Evolutionary conservation across 2,888 invertebrate species (phyloP), one percentile per base, ranked within the genome.

Genomic region (Cantharis lateralis): DNA sequence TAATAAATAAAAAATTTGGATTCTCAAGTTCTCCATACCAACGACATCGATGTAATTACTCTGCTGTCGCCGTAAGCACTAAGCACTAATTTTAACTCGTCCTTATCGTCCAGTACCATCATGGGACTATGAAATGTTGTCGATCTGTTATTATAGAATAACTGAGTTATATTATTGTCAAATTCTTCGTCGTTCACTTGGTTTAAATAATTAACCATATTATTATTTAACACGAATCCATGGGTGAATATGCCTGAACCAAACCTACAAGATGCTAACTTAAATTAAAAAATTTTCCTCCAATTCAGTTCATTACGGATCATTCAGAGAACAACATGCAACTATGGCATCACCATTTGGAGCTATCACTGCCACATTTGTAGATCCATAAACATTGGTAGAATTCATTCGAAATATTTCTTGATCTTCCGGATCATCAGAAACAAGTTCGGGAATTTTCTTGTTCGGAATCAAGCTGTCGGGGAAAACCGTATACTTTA

Each of bases 271-370:
- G 11, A n/a, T 4, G 3, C 5, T 7, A n/a, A 7, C 4, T 32
- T 32, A 32, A n/a, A 0, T 13, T n/a, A 48, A 3, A n/a, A n/a
- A 48, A 48, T 0, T 0, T 13, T 1, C 2, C n/a, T 48, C 4
- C 4, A n/a, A n/a, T n/a, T 13, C 5, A 1, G 3, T n/a, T n/a
- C 48, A 5, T 89, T 86, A 93, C 93, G 90, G 90, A 70, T 89
- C 85, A 84, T 94, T 93, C 24, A 93, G 87, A n/a, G 92, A 91
- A 74, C 91, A 91, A 0, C 93, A 93, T 1, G 91, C 90, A 4
- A 92, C 89, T 1, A 98, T 94, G 3, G 95, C 98, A 88, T 97
- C 96, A 16, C 98, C 98, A 85, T 96, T 93, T 0, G 93, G 92
- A 5, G 94, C 94, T 61, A 98, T 82, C 4, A 98, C 93, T 0